These are phyloP conservation scores for Epicampocera succincta DNA, from an alignment of 2,888 invertebrate species.

Conservation along the genomic window DNA sequence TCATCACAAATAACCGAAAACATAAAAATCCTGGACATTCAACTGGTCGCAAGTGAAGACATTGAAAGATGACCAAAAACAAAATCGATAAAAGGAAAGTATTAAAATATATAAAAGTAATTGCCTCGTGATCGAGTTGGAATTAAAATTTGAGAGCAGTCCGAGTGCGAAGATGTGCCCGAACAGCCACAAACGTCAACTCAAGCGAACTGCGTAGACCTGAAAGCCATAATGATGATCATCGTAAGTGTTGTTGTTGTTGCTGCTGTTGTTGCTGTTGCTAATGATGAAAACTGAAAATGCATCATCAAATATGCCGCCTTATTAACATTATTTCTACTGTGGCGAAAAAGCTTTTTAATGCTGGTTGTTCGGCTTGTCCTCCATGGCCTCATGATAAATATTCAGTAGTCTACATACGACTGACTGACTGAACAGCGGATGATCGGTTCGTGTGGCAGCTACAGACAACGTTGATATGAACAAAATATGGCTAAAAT, in stretches of 20 bases:
- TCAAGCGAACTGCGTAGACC: neutral
- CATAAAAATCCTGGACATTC: too few species aligned
- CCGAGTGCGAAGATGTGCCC: too few species aligned
- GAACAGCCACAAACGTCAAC: too few species aligned
- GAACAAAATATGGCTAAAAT: constrained; percentile 47
- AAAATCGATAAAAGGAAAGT: too few species aligned
- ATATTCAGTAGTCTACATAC: constrained; percentile 18
- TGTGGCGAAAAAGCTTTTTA: constrained; percentile 58
- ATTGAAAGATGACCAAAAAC: too few species aligned
- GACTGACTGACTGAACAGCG: neutral
- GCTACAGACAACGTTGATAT: constrained; percentile 31
- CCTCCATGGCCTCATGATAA: constrained; percentile 37
- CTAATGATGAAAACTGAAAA: constrained; percentile 56
- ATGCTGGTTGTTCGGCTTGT: constrained; percentile 38
- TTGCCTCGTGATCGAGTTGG: too few species aligned
- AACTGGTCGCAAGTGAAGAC: too few species aligned
- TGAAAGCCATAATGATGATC: neutral
- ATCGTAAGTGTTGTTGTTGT: neutral
- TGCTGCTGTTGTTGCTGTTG: constrained; percentile 13
- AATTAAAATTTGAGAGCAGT: too few species aligned
- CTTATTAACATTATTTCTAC: constrained; percentile 69
- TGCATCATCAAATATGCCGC: constrained; percentile 66
- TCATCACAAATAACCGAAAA: too few species aligned
- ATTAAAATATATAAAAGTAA: too few species aligned
- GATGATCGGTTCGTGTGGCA: constrained; percentile 32